These are phyloP conservation scores for Tringa solitaria DNA, from an alignment of 2,113 vertebrate species.

Conservation along the genomic window DNA sequence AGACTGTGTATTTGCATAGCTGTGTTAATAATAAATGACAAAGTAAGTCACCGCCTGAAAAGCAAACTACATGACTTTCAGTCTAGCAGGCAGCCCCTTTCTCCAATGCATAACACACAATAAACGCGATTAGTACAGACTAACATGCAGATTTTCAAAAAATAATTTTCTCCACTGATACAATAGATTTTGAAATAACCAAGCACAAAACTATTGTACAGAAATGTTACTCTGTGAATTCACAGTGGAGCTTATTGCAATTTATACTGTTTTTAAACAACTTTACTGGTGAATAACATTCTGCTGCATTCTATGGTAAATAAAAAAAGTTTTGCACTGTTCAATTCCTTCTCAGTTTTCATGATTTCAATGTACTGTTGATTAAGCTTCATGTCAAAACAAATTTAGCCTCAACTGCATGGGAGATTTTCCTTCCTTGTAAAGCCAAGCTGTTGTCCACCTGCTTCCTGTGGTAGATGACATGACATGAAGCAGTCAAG, in stretches of 20 bases:
- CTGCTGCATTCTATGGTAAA: background rate
- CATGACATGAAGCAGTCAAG: background rate
- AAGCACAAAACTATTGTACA: background rate
- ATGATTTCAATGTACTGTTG: background rate
- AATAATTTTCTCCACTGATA: background rate
- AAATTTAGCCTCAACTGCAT: background rate
- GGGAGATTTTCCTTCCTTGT: background rate
- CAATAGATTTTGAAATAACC: background rate
- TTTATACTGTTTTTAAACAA: background rate
- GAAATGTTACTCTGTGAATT: background rate
- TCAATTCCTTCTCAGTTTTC: background rate
- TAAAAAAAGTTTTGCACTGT: background rate
- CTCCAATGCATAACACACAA: background rate
- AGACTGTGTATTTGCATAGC: background rate
- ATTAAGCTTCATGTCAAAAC: background rate
- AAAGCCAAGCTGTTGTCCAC: background rate
- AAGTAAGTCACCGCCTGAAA: background rate
- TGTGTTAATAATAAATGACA: slow-evolving; percentile 22
- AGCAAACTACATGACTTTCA: background rate
- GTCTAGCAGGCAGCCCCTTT: background rate
- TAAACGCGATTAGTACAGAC: background rate
- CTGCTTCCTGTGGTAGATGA: background rate
- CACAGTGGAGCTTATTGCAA: background rate
- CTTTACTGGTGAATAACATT: background rate
- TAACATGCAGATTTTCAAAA: background rate